These are phyloP conservation scores for Meteorus colon DNA, from an alignment of 2,888 invertebrate genomes.

Conservation along the genomic window DNA sequence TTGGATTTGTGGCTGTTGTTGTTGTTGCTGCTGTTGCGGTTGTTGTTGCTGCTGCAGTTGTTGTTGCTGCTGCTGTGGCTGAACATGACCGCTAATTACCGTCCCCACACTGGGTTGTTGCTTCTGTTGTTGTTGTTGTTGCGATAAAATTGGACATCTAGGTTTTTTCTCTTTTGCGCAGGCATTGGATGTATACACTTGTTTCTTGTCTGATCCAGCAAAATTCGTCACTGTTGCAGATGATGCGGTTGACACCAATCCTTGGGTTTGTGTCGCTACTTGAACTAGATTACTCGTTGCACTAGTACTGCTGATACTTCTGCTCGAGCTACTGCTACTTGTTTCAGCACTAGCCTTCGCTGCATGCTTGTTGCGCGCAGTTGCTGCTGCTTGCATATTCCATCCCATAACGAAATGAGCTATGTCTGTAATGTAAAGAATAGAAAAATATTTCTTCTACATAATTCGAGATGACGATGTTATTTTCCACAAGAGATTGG, in stretches of 20 bases:
- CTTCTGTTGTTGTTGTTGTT: slow-evolving; percentile 56
- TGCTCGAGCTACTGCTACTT: slow-evolving; percentile 37
- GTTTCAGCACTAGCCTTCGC: slow-evolving; percentile 33
- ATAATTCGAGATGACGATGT: not conserved
- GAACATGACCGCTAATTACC: slow-evolving; percentile 1
- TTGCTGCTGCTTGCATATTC: slow-evolving; percentile 31
- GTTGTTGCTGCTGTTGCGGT: slow-evolving; percentile 49
- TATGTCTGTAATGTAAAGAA: slow-evolving; percentile 15
- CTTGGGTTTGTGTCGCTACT: slow-evolving; percentile 79
- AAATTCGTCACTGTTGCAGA: slow-evolving; percentile 51
- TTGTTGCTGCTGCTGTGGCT: slow-evolving; percentile 46
- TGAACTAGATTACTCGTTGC: slow-evolving; percentile 75
- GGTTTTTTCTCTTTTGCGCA: slow-evolving; percentile 71
- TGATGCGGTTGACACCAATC: slow-evolving; percentile 65
- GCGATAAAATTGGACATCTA: slow-evolving; percentile 67
- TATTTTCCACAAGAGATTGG: not conserved
- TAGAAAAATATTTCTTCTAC: not conserved
- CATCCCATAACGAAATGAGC: slow-evolving; percentile 17
- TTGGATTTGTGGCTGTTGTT: slow-evolving; percentile 56
- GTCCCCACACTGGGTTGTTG: slow-evolving; percentile 48
- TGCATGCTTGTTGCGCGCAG: slow-evolving; percentile 2
- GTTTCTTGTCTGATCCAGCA: slow-evolving; percentile 65
- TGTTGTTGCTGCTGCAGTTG: slow-evolving; percentile 49
- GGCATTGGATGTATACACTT: slow-evolving; percentile 64
- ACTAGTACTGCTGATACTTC: slow-evolving; percentile 46